These are phyloP conservation scores for Urocolius indicus DNA, from an alignment of 2,113 vertebrate genomes.

Conservation along the genomic window DNA sequence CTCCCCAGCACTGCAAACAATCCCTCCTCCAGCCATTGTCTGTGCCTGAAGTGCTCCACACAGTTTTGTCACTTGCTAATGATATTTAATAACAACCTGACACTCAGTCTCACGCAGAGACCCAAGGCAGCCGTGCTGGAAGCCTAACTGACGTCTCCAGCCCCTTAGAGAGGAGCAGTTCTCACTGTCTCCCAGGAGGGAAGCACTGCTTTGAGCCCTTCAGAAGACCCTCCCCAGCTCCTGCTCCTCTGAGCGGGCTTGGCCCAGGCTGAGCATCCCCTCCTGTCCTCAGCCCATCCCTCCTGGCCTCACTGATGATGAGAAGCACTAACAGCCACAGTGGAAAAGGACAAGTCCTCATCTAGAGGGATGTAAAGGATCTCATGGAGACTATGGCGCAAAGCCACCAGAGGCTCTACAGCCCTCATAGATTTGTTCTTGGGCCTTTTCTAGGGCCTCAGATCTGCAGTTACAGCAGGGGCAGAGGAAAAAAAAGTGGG, in stretches of 20 bases:
- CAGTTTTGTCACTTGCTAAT: conserved; percentile 14
- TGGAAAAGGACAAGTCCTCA: background rate
- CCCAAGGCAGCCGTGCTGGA: background rate
- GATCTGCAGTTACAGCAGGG: background rate
- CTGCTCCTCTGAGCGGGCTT: background rate
- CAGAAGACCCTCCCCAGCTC: background rate
- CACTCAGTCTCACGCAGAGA: background rate
- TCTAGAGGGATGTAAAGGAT: background rate
- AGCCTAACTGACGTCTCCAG: background rate
- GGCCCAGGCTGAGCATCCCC: background rate
- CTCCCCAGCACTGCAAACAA: background rate
- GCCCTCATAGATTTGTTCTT: background rate
- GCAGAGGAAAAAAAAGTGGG: background rate
- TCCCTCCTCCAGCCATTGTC: background rate
- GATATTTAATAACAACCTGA: conserved; percentile 43
- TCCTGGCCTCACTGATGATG: background rate
- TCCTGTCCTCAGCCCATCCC: background rate
- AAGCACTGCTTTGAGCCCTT: background rate
- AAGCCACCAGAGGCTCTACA: background rate
- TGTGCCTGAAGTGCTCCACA: background rate
- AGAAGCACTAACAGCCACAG: background rate
- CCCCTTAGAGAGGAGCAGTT: background rate
- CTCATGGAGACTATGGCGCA: background rate
- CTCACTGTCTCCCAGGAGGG: background rate
- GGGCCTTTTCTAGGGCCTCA: background rate